Evolutionary conservation across 2,888 invertebrate genomes (phyloP).

Genomic region (Epinotia brunnichana): DNA sequence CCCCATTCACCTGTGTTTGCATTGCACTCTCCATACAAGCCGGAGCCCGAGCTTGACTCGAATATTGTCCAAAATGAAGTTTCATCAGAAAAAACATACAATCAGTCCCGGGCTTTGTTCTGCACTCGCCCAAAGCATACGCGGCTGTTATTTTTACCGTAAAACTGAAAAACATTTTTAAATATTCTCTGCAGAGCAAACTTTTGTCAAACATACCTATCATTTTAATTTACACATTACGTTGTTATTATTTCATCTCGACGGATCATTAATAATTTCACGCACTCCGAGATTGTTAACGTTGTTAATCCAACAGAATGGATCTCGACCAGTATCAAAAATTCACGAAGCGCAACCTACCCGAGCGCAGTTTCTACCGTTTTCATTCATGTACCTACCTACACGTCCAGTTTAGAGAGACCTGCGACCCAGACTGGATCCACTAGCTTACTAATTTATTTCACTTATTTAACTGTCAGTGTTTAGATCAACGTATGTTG

Average conservation of each 20-base stretch:
- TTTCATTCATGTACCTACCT: conserved; percentile 28
- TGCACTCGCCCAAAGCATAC: no score
- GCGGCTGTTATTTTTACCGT: no score
- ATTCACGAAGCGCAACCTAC: conserved; percentile 32
- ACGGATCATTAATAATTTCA: conserved; percentile 21
- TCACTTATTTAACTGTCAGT: not conserved
- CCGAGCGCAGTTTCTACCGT: conserved; percentile 4
- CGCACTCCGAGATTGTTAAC: conserved; percentile 20
- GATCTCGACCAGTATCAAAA: conserved; percentile 37
- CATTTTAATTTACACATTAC: not conserved
- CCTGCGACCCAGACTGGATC: not conserved
- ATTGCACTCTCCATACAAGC: no score
- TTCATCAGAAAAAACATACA: no score
- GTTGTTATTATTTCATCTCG: conserved; percentile 6
- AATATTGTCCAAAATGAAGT: no score
- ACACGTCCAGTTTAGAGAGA: conserved; percentile 21
- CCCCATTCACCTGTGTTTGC: no score
- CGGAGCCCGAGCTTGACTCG: no score
- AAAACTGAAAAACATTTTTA: not conserved
- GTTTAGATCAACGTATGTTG: conserved; percentile 17
- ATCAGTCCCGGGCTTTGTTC: no score
- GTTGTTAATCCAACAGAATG: conserved; percentile 38
- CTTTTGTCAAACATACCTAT: not conserved
- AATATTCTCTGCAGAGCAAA: not conserved
- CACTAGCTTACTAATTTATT: not conserved